Base-by-base conservation (phyloP, 2,888 invertebrate genomes). In the Gari tellinella region DNA sequence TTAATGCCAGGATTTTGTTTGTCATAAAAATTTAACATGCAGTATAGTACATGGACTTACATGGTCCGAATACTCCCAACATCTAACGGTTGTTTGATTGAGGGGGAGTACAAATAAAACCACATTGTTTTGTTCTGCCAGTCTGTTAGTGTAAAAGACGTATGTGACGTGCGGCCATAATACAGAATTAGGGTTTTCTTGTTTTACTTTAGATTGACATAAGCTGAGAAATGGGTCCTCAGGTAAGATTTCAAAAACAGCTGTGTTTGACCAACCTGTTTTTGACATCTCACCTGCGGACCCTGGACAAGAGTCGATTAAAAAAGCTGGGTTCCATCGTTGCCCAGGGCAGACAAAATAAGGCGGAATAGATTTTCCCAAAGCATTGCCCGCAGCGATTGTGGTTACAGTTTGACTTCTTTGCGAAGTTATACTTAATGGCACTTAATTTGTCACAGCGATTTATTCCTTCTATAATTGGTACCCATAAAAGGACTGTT, bases 321-420 rank as follows among this genome's bases (percentile, higher is more conserved):
- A 19, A 43, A 76, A 37, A 1, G 76, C 66, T 31, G 17, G 46
- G 45, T 49, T 74, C 72, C 73, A 80, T 23, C 72, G 23, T 51
- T 77, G 67, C 1, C 74, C 72, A 19, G 64, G 64, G 41, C 73
- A 73, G 26, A 77, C 53, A 70, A 62, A 68, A 66, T 55, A 80
- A 7, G 72, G 80, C 40, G 73, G 76, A 0, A 76, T 43, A 21
- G 38, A 12, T 23, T 80, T 74, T 3, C 74, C 72, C 8, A 68
- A 10, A 0, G 77, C 68, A 67, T 69, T 72, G 0, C 46, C 65
- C 0, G 56, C 38, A 14, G 58, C 75, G 60, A 77, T 68, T 14
- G 72, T 58, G 2, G 74, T 66, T 10, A 70, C 65, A 21, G 51
- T 56, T 37, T 62, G 14, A 15, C 68, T 57, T 46, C 67, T 63